Evolutionary conservation across 2,797 vertebrate genomes (phyloP).

Genomic region (Peromyscus nudipes): DNA sequence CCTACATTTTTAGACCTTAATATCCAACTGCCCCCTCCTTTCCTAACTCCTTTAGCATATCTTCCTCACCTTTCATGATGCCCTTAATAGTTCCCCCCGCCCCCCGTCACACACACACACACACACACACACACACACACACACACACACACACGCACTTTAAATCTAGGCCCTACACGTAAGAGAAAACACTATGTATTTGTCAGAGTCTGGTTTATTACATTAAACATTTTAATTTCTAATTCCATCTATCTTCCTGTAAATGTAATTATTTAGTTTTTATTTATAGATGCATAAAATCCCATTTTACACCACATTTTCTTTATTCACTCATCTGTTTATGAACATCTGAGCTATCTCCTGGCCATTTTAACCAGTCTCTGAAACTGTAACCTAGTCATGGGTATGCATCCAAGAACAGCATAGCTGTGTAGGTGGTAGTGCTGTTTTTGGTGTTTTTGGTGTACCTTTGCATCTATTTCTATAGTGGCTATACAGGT

Average conservation of each 20-base stretch:
- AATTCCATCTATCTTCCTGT: background rate
- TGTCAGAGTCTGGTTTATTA: background rate
- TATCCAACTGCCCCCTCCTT: background rate
- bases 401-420: background rate
- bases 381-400: background rate
- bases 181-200: background rate
- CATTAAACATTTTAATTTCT: background rate
- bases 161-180: background rate
- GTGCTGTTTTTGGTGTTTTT: background rate
- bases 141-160: background rate
- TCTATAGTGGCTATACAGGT: too few relatives aligned
- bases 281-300: background rate
- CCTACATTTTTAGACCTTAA: background rate
- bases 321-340: background rate
- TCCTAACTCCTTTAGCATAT: background rate
- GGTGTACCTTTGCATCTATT: background rate
- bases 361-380: background rate
- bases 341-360: background rate
- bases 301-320: background rate
- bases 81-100: background rate
- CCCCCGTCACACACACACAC: background rate
- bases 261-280: background rate
- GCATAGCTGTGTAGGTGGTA: background rate
- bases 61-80: background rate
- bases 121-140: background rate